Evolutionary conservation across 2,113 vertebrate genomes (phyloP).

Genomic region (Calypte anna): DNA sequence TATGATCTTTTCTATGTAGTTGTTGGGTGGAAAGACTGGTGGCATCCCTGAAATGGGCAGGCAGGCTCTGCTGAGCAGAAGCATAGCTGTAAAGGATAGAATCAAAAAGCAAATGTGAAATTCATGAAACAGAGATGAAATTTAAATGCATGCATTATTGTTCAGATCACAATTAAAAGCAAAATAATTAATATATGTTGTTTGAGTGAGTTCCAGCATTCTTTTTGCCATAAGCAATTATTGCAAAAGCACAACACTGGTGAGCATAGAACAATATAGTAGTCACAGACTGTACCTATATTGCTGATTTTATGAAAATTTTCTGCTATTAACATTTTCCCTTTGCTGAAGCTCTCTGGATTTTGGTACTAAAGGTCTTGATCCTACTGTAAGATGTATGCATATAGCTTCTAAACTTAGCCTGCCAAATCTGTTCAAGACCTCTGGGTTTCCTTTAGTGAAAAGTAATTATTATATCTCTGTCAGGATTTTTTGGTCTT

Average conservation of each 20-base stretch:
- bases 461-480: not conserved
- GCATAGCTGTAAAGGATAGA: not conserved
- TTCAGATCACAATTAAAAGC: not conserved
- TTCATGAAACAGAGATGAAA: not conserved
- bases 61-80: not conserved
- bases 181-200: not conserved
- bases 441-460: not conserved
- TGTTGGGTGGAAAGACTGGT: not conserved
- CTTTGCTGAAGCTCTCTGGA: not conserved
- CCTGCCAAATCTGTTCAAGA: not conserved
- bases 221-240: not conserved
- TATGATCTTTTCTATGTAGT: not conserved
- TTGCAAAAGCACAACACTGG: not conserved
- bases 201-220: not conserved
- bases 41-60: not conserved
- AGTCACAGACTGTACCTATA: not conserved
- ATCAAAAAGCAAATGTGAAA: not conserved
- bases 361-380: not conserved
- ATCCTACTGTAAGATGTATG: conserved; percentile 1
- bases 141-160: not conserved
- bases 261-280: not conserved
- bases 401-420: conserved; percentile 5
- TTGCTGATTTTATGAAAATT: not conserved
- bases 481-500: not conserved
- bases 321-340: not conserved